Base-by-base conservation (phyloP, 2,797 vertebrate genomes). In the Gobionotothen gibberifrons region DNA sequence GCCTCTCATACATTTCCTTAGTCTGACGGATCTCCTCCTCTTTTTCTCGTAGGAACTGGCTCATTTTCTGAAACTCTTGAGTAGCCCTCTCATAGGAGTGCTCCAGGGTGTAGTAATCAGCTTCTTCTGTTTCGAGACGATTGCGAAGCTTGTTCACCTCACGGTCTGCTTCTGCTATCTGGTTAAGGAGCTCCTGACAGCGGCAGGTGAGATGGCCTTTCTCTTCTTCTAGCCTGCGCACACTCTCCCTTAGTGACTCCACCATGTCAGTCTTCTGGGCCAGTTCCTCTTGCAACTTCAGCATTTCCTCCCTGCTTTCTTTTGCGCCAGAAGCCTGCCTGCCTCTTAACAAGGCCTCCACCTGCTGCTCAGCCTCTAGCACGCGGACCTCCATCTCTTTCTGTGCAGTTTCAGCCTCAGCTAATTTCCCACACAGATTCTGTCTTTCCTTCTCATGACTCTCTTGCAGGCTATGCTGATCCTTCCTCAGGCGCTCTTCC, bases 161-260 rank as follows among this genome's bases (percentile, higher is more conserved):
- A 0, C 95, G 93, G 76, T 97, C 96, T 0, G 96, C 96, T 81
- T 96, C 92, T 0, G 95, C 82, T 2, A 97, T 95, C 63, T 96
- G 97, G 86, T 97, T 96, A 72, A 96, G 93, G 72, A 99, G 95
- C 89, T 99, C 97, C 6, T 98, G 96, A 88, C 97, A 97, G 3
- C 94, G 95, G 62, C 95, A 96, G 1, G 94, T 95, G 13, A 97
- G 94, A 60, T 92, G 94, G 65, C 95, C 90, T 68, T 95, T 95
- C 85, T 99, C 97, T 2, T 96, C 95, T 65, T 96, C 95, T 0
- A 99, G 93, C 72, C 94, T 93, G 67, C 90, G 93, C 49, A 98
- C 95, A 3, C 94, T 96, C 82, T 96, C 94, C 0, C 93, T 93
- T 0, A 99, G 92, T 19, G 95, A 94, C 69, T 96, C 96, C 48